phyloP scores from a whole-genome alignment of 2,888 invertebrate genomes.

The Xestia c-nigrum region DNA sequence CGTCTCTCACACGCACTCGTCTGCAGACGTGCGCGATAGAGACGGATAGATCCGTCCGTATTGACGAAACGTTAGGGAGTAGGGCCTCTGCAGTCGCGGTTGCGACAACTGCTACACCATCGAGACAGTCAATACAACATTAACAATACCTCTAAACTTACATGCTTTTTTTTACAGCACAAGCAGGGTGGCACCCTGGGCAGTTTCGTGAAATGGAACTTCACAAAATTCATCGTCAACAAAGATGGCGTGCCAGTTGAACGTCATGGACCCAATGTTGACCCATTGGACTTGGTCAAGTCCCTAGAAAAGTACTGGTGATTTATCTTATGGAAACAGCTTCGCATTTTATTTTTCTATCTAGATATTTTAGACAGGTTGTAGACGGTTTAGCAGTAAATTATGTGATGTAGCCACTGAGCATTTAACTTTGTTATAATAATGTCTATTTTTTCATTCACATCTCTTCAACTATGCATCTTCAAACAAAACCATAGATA shows the following conservation, averaged over 20 bases:
- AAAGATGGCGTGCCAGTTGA: slow-evolving; percentile 93
- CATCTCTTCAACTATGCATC: slow-evolving; percentile 8
- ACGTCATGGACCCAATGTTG: slow-evolving; percentile 92
- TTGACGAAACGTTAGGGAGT: no score
- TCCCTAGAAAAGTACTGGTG: slow-evolving; percentile 91
- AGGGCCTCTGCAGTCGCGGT: no score
- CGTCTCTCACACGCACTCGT: no score
- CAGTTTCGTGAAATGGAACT: slow-evolving; percentile 96
- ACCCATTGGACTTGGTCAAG: slow-evolving; percentile 88
- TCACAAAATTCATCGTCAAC: slow-evolving; percentile 95
- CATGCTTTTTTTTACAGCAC: slow-evolving; percentile 74
- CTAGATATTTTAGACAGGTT: slow-evolving; percentile 13
- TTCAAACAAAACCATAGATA: slow-evolving; percentile 10
- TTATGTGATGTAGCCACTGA: slow-evolving; percentile 9
- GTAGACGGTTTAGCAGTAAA: slow-evolving; percentile 9
- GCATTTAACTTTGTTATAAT: slow-evolving; percentile 42
- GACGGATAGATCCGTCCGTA: no score
- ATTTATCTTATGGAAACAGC: slow-evolving; percentile 49
- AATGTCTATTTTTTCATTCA: slow-evolving; percentile 3
- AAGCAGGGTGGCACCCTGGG: slow-evolving; percentile 90
- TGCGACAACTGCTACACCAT: no score
- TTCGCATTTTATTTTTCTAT: slow-evolving; percentile 42
- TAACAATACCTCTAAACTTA: neutral
- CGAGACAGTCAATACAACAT: no score
- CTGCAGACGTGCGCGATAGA: no score